These are phyloP conservation scores for Calephelis nemesis DNA, from an alignment of 1,140 invertebrate species.

Conservation along the genomic window DNA sequence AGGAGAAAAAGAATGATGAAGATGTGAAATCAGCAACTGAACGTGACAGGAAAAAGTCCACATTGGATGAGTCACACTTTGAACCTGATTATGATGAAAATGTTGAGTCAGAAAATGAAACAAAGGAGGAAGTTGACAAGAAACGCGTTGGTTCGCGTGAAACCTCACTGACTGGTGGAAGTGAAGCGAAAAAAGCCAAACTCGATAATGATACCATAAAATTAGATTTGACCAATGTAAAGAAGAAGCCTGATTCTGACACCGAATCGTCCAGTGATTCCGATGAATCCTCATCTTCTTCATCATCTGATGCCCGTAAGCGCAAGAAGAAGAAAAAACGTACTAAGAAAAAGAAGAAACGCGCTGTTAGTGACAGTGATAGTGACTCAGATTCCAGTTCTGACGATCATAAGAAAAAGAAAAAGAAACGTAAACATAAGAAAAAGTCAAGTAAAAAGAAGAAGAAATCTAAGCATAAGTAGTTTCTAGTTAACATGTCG, in stretches of 20 bases:
- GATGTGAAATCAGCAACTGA: slow-evolving; percentile 60
- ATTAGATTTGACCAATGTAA: slow-evolving; percentile 69
- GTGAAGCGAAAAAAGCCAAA: slow-evolving; percentile 61
- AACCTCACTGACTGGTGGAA: slow-evolving; percentile 39
- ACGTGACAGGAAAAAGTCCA: slow-evolving; percentile 82
- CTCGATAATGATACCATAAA: slow-evolving; percentile 67
- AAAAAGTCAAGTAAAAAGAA: slow-evolving; percentile 77
- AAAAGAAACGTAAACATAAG: slow-evolving; percentile 77
- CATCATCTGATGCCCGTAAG: slow-evolving; percentile 66
- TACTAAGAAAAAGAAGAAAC: slow-evolving; percentile 71
- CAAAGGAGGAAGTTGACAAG: slow-evolving; percentile 57
- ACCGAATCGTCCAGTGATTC: slow-evolving; percentile 68
- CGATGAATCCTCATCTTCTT: slow-evolving; percentile 64
- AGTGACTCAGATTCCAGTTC: slow-evolving; percentile 74
- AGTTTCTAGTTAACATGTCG: slow-evolving; percentile 27
- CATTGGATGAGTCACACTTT: slow-evolving; percentile 85
- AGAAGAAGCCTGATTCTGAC: slow-evolving; percentile 72
- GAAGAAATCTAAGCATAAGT: slow-evolving; percentile 78
- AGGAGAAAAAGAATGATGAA: slow-evolving; percentile 34
- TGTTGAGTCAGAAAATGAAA: slow-evolving; percentile 72
- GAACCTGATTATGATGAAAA: slow-evolving; percentile 86
- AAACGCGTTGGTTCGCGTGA: slow-evolving; percentile 57
- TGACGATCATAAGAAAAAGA: slow-evolving; percentile 77
- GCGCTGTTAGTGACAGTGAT: slow-evolving; percentile 68
- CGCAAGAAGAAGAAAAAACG: slow-evolving; percentile 74